Conservation (phyloP, 2,888 invertebrate species). For the Desoria tigrina region DNA sequence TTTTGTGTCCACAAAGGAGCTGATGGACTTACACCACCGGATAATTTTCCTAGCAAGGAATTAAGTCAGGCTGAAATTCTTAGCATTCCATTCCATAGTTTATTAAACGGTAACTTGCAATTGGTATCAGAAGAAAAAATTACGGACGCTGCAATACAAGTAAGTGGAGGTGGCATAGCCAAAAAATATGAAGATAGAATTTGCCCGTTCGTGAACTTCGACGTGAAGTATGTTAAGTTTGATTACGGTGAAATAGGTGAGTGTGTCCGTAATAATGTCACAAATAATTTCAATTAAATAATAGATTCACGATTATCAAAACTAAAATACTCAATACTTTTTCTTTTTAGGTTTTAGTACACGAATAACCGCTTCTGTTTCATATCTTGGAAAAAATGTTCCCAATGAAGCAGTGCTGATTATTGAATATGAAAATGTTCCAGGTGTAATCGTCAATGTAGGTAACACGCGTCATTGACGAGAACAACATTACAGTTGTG, state of each 20-base stretch:
- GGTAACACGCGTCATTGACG: background rate
- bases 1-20: too few relatives aligned
- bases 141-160: background rate
- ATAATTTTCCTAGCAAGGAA: background rate
- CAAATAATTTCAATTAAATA: background rate
- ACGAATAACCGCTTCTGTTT: slow-evolving; percentile 43
- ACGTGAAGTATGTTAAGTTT: slow-evolving; percentile 29
- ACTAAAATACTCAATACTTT: too few relatives aligned
- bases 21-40: background rate
- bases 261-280: too few relatives aligned
- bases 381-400: slow-evolving; percentile 38
- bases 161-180: background rate
- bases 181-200: slow-evolving; percentile 12
- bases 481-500: too few relatives aligned
- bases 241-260: slow-evolving; percentile 47
- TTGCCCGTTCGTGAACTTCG: slow-evolving; percentile 45
- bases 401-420: slow-evolving; percentile 47
- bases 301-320: background rate
- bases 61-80: slow-evolving; percentile 6
- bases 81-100: slow-evolving; percentile 22
- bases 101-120: slow-evolving; percentile 34
- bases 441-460: slow-evolving; percentile 30
- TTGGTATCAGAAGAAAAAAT: slow-evolving; percentile 1
- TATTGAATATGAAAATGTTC: slow-evolving; percentile 39
- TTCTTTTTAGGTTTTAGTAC: slow-evolving; percentile 29